Conservation (phyloP, 2,888 invertebrate genomes). For the Drosophila melanocephala region DNA sequence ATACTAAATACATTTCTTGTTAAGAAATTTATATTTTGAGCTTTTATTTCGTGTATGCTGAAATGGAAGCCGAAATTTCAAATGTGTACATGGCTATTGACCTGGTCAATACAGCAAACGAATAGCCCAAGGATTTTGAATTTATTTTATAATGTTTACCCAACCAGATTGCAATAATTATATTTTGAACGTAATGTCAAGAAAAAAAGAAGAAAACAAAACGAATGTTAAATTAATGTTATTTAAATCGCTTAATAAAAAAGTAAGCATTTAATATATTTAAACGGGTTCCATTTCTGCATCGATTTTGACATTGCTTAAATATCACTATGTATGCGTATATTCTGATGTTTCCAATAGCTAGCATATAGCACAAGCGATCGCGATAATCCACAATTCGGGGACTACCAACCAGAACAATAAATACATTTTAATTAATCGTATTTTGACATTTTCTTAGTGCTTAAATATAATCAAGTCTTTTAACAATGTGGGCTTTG, state of each 20-base stretch:
- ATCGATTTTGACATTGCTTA: constrained; percentile 46
- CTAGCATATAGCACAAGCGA: constrained; percentile 51
- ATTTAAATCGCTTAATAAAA: constrained; percentile 1
- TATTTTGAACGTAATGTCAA: background rate
- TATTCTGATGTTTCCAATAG: constrained; percentile 49
- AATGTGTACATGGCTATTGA: background rate
- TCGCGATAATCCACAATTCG: constrained; percentile 23
- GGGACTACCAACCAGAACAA: constrained; percentile 48
- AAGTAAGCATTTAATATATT: constrained; percentile 11
- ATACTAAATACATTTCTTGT: constrained; percentile 74
- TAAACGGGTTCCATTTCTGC: constrained; percentile 35
- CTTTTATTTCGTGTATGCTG: constrained; percentile 14
- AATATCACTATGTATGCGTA: constrained; percentile 46
- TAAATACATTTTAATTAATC: constrained; percentile 57
- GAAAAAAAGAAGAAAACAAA: constrained; percentile 8
- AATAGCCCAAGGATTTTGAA: background rate
- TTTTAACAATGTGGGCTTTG: constrained; percentile 76
- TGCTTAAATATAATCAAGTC: constrained; percentile 81
- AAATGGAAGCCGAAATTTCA: constrained; percentile 34
- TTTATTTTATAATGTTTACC: background rate
- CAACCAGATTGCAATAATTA: background rate
- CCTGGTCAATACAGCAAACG: background rate
- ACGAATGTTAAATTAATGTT: constrained; percentile 12
- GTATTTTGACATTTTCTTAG: constrained; percentile 50
- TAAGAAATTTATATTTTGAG: constrained; percentile 52